Evolutionary conservation across 2,888 invertebrate genomes (phyloP).

Genomic region (Scaeva pyrastri): DNA sequence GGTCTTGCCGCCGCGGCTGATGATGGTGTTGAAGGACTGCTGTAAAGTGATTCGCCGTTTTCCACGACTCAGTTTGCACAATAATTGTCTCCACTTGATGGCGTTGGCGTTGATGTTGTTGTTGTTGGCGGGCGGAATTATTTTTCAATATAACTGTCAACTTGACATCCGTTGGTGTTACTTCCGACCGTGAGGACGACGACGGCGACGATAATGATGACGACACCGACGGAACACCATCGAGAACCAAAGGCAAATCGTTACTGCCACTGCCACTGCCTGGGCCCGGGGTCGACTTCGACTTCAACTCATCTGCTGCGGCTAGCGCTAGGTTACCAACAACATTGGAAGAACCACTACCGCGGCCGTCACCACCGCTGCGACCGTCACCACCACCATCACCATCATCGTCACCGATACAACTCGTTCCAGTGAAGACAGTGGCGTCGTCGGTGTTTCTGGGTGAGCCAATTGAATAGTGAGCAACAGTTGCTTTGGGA

Average conservation of each 20-base stretch:
- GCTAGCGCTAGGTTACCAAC: slow-evolving; percentile 57
- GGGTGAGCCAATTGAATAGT: slow-evolving; percentile 48
- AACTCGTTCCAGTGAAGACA: slow-evolving; percentile 62
- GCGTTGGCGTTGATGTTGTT: too few species aligned
- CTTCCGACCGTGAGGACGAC: slow-evolving; percentile 36
- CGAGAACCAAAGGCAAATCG: slow-evolving; percentile 69
- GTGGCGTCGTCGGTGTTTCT: slow-evolving; percentile 34
- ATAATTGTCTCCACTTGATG: slow-evolving; percentile 68
- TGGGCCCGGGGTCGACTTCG: slow-evolving; percentile 42
- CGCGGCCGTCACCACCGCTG: background rate
- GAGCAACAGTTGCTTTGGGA: slow-evolving; percentile 59
- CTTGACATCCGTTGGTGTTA: slow-evolving; percentile 55
- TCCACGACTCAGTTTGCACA: slow-evolving; percentile 79
- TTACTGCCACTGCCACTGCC: slow-evolving; percentile 51
- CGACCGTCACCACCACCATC: slow-evolving; percentile 34
- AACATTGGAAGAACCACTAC: slow-evolving; percentile 56
- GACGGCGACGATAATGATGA: slow-evolving; percentile 73
- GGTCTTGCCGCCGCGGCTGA: slow-evolving; percentile 57
- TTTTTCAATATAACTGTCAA: slow-evolving; percentile 63
- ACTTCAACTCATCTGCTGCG: slow-evolving; percentile 70
- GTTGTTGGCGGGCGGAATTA: slow-evolving; percentile 35
- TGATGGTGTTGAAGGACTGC: slow-evolving; percentile 73
- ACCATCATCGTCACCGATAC: slow-evolving; percentile 43
- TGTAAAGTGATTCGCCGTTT: slow-evolving; percentile 77
- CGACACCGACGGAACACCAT: slow-evolving; percentile 64